Percentiles rank a stretch among this genome's conserved stretches.
Evolutionary conservation across 1,140 invertebrate genomes (phyloP).

Genomic region (Papilio glaucus): DNA sequence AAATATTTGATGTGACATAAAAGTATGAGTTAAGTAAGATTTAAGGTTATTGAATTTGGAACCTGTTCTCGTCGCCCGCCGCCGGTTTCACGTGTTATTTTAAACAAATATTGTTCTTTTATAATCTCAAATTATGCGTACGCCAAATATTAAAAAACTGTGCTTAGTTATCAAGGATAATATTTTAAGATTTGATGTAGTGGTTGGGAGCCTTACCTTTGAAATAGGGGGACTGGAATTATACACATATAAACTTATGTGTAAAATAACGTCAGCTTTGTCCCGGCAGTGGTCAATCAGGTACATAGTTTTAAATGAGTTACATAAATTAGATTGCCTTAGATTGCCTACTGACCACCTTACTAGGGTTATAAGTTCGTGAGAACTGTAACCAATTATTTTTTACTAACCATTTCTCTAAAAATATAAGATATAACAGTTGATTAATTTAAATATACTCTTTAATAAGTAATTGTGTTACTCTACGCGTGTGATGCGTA

Average conservation of each 20-base stretch:
- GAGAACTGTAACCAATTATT: not conserved
- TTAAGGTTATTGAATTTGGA: constrained; percentile 43
- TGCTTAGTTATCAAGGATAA: not conserved
- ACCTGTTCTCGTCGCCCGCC: constrained; percentile 45
- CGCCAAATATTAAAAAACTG: not conserved
- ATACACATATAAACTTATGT: too few species aligned
- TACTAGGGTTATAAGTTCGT: too few species aligned
- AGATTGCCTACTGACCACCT: too few species aligned
- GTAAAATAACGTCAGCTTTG: too few species aligned
- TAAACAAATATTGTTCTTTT: constrained; percentile 34
- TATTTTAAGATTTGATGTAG: not conserved
- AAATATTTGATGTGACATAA: constrained; percentile 56
- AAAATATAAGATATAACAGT: not conserved
- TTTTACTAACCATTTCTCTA: not conserved
- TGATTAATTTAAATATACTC: not conserved
- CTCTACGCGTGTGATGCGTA: not conserved
- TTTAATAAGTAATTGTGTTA: constrained; percentile 14
- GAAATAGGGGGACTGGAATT: too few species aligned
- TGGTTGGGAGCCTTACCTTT: not conserved
- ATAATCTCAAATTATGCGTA: constrained; percentile 26
- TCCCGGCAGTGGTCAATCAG: too few species aligned
- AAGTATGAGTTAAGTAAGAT: constrained; percentile 51
- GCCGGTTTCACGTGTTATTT: constrained; percentile 19
- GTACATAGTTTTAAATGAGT: too few species aligned
- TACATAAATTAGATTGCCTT: too few species aligned